A percentile compares a stretch with the other conserved stretches of the same genome.
These are phyloP conservation scores for Cydia fagiglandana DNA, from an alignment of 1,140 invertebrate genomes.

Conservation along the genomic window DNA sequence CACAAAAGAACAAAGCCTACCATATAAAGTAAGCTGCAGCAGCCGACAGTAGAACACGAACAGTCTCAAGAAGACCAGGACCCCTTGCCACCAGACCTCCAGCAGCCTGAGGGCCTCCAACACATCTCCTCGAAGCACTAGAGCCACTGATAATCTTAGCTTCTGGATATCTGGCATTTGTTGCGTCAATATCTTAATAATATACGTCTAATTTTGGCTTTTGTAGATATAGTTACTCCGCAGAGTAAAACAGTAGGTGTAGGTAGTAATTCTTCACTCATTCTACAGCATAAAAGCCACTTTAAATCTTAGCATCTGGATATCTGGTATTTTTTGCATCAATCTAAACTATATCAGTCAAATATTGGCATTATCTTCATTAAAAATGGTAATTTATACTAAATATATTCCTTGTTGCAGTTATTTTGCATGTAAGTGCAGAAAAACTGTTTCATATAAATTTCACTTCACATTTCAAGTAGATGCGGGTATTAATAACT, in stretches of 20 bases:
- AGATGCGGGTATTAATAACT: neutral
- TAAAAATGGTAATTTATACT: too few relatives aligned
- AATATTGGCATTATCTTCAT: too few relatives aligned
- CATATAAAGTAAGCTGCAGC: conserved; percentile 54
- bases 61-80: conserved; percentile 55
- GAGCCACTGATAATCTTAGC: conserved; percentile 37
- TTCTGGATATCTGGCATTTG: conserved; percentile 1
- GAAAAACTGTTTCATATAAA: too few relatives aligned
- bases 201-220: neutral
- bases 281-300: too few relatives aligned
- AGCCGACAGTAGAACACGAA: conserved; percentile 53
- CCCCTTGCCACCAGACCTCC: conserved; percentile 61
- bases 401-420: too few relatives aligned
- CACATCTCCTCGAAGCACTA: conserved; percentile 54
- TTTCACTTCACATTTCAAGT: neutral
- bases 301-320: too few relatives aligned
- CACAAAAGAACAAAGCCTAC: conserved; percentile 44
- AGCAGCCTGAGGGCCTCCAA: conserved; percentile 48
- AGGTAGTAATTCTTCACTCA: too few relatives aligned
- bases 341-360: too few relatives aligned
- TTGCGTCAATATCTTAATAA: neutral
- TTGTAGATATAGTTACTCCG: neutral
- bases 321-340: too few relatives aligned
- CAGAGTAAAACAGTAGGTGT: too few relatives aligned
- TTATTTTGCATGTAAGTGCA: too few relatives aligned